Evolutionary conservation across 2,113 vertebrate genomes (phyloP).

Genomic region (Chauna torquata): DNA sequence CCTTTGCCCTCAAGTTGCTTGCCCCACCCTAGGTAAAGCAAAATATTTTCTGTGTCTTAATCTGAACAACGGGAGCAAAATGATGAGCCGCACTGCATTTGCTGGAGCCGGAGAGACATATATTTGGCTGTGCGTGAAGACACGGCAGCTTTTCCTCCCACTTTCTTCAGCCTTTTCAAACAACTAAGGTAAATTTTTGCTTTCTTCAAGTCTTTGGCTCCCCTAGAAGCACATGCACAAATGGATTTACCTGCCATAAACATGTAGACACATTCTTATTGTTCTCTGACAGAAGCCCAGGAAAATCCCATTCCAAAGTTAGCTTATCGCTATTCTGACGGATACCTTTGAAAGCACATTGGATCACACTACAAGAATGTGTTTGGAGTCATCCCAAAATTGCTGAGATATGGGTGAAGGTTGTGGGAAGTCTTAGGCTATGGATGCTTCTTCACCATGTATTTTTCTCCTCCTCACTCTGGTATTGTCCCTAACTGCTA

Average conservation of each 20-base stretch:
- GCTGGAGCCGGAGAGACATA: not conserved
- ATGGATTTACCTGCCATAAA: not conserved
- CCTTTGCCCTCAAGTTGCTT: not conserved
- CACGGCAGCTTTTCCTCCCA: not conserved
- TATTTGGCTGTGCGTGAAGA: not conserved
- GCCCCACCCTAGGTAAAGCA: not conserved
- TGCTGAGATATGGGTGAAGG: not conserved
- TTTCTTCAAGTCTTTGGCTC: not conserved
- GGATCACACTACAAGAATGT: fast-evolving
- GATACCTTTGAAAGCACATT: not conserved
- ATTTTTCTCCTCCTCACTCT: not conserved
- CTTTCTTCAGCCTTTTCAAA: not conserved
- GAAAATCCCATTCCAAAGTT: not conserved
- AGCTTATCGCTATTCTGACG: not conserved
- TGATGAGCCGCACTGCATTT: fast-evolving
- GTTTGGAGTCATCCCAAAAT: not conserved
- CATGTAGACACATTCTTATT: not conserved
- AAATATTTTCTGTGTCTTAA: not conserved
- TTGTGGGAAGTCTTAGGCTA: not conserved
- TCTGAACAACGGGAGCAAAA: not conserved
- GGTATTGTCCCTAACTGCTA: not conserved
- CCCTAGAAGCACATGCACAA: not conserved
- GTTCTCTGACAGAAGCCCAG: not conserved
- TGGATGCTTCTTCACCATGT: not conserved
- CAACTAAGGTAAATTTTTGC: not conserved